These are phyloP conservation scores for Polydrusus tereticollis DNA, from an alignment of 2,888 invertebrate species.

Conservation along the genomic window DNA sequence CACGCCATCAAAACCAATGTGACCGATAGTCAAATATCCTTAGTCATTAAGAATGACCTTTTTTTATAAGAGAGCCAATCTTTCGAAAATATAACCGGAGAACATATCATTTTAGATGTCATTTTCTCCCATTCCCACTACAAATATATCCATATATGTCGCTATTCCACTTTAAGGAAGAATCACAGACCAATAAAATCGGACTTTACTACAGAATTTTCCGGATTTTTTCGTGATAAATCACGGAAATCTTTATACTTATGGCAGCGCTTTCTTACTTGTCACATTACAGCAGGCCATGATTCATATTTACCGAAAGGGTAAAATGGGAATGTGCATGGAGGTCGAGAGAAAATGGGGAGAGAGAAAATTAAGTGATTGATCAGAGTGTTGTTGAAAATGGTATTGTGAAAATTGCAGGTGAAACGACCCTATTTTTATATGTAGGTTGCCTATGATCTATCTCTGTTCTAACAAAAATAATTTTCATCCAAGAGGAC, in stretches of 20 bases:
- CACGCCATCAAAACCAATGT: neutral
- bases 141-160: slow-evolving; percentile 47
- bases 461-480: too few relatives aligned
- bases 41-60: slow-evolving; percentile 6
- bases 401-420: neutral
- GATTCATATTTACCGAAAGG: slow-evolving; percentile 50
- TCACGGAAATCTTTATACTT: slow-evolving; percentile 49
- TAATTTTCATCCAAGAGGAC: too few relatives aligned
- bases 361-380: slow-evolving; percentile 20
- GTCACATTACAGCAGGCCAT: slow-evolving; percentile 47
- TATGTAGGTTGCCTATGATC: neutral
- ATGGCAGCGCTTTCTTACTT: slow-evolving; percentile 48
- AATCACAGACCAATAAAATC: slow-evolving; percentile 51
- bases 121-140: slow-evolving; percentile 34
- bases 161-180: slow-evolving; percentile 48
- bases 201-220: slow-evolving; percentile 48
- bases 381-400: neutral
- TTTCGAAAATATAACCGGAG: slow-evolving; percentile 21
- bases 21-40: neutral
- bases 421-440: neutral
- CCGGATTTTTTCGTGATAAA: slow-evolving; percentile 49
- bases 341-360: neutral
- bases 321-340: slow-evolving; percentile 23
- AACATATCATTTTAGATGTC: slow-evolving; percentile 40
- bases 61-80: neutral